phyloP scores from a whole-genome alignment of 2,797 vertebrate species.

The Chloroceryle amazona region DNA sequence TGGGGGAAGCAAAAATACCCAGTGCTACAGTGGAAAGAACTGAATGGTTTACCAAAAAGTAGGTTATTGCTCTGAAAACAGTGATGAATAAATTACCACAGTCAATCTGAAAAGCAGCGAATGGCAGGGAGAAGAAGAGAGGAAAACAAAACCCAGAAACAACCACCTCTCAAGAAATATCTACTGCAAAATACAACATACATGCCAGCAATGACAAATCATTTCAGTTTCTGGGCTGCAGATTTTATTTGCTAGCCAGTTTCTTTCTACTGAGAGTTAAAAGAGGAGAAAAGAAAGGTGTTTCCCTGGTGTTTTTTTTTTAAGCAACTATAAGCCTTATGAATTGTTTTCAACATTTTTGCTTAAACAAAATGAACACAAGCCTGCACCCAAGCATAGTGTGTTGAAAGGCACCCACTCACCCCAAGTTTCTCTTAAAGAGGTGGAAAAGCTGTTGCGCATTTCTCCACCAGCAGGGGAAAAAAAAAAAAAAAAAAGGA shows the following conservation, averaged over 20 bases:
- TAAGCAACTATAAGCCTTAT: neutral
- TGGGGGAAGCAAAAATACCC: neutral
- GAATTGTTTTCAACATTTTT: neutral
- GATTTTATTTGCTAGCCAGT: conserved; percentile 40
- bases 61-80: conserved; percentile 61
- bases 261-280: conserved; percentile 5
- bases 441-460: neutral
- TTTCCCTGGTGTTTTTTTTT: conserved; percentile 30
- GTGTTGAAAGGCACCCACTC: neutral
- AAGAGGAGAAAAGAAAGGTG: conserved; percentile 15
- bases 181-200: conserved; percentile 33
- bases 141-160: neutral
- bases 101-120: conserved; percentile 58
- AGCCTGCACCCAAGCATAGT: neutral
- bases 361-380: neutral
- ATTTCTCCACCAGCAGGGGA: neutral
- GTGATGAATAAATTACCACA: conserved; percentile 57
- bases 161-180: neutral
- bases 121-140: neutral
- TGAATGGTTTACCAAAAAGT: conserved; percentile 65
- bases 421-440: neutral
- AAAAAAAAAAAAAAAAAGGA: neutral
- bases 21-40: neutral
- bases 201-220: conserved; percentile 38
- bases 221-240: conserved; percentile 5